Base-by-base conservation (phyloP, 2,113 vertebrate genomes). In the Melanerpes aurifrons region DNA sequence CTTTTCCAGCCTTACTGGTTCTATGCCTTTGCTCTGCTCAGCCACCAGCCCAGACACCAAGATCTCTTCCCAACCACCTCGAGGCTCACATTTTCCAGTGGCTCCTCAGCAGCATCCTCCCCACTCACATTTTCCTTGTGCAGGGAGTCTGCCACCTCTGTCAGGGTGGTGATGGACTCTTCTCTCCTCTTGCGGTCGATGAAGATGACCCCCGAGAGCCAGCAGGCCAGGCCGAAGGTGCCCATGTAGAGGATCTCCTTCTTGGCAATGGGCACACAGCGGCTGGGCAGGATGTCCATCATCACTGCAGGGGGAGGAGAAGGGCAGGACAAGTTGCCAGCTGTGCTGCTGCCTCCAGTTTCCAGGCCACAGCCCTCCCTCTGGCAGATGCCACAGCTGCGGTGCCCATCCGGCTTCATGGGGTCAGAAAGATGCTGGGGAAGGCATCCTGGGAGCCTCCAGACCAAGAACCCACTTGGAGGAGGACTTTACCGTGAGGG, bases 191-290 rank as follows among this genome's bases (percentile, higher is more conserved):
- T 98, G 77, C 97, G 97, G 91, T 98, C 97, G 3, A 98, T 97
- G 96, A 98, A 98, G 89, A 98, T 71, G 69, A 97, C 14, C 9
- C 98, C 98, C 6, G 94, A 88, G 15, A 98, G 80, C 97, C 98
- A 98, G 79, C 97, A 98, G 1, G 96, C 98, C n/a, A 98, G 87
- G n/a, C 98, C 97, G 0, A 97, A 97, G 0, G 98, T 94, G 80
- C 98, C 98, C 5, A 97, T 97, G 88, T 97, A 98, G 4, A 98
- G 93, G 13, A 98, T 95, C 92, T 98, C 98, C 21, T 95, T 97
- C 95, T 98, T 98, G 37, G 96, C 98, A 37, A 98, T 87, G 54
- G 97, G 89, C 72, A 97, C 96, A 8, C 98, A 98, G 71, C 96
- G 97, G n/a, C 40, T 77, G 2, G 98, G 98, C 47, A 98, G 5